Conservation (phyloP, 2,888 invertebrate genomes). For the Camponotus fellah region DNA sequence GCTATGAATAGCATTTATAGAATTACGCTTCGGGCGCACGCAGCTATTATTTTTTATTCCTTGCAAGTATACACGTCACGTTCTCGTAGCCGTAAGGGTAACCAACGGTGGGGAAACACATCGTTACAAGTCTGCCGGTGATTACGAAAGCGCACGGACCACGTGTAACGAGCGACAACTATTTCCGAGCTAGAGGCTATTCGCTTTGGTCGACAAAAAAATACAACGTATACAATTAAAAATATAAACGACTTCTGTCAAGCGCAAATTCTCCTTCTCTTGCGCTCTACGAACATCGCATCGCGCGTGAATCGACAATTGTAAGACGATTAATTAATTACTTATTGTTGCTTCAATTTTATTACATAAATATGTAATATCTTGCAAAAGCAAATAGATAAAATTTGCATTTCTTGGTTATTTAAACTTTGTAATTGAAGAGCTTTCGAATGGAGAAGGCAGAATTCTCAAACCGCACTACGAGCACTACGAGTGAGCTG, state of each 20-base stretch:
- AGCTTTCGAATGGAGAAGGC: neutral
- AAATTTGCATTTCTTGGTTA: neutral
- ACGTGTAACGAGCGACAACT: conserved; percentile 54
- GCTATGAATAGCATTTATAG: conserved; percentile 31
- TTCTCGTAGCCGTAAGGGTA: conserved; percentile 35
- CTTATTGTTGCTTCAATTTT: neutral
- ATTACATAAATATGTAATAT: neutral
- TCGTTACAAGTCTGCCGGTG: conserved; percentile 58
- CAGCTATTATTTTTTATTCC: conserved; percentile 12
- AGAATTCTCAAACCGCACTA: conserved; percentile 29
- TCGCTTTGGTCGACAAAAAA: conserved; percentile 15
- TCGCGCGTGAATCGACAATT: neutral
- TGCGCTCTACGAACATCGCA: too few species aligned
- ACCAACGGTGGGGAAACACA: conserved; percentile 48
- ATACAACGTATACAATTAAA: conserved; percentile 58
- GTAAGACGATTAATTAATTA: neutral
- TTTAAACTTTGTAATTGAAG: neutral
- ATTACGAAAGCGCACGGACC: conserved; percentile 49
- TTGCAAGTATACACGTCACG: conserved; percentile 11
- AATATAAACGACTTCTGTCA: conserved; percentile 60
- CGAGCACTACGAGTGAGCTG: conserved; percentile 1
- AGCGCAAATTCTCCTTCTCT: conserved; percentile 28
- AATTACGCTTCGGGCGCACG: neutral
- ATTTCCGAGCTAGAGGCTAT: conserved; percentile 51
- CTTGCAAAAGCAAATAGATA: neutral